Conservation (phyloP, 2,888 invertebrate species). For the Aphrophora alni region DNA sequence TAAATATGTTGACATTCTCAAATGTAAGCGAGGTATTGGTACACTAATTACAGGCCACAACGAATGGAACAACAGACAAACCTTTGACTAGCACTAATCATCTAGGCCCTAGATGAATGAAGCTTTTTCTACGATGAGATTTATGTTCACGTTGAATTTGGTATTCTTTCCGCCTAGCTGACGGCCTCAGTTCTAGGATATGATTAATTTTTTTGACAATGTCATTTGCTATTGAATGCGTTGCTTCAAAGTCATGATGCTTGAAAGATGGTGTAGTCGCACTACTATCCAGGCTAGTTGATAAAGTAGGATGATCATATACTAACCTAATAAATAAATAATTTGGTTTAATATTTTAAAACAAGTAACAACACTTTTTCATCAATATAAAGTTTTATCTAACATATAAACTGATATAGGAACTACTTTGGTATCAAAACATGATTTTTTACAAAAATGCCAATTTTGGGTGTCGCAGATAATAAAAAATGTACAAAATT, state of each 20-base stretch:
- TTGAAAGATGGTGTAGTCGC: conserved; percentile 65
- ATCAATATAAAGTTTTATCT: no score
- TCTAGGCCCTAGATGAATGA: conserved; percentile 54
- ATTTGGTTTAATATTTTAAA: no score
- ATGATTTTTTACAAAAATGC: no score
- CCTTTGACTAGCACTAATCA: conserved; percentile 45
- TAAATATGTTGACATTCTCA: neutral
- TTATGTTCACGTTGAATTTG: conserved; percentile 76
- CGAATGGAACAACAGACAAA: neutral
- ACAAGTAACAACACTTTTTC: no score
- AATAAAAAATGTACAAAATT: no score
- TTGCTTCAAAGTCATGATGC: conserved; percentile 87
- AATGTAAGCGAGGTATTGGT: conserved; percentile 34
- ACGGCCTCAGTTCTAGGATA: conserved; percentile 82
- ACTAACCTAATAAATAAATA: conserved; percentile 48
- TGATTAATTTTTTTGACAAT: conserved; percentile 88
- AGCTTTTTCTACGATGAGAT: conserved; percentile 67
- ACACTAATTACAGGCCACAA: conserved; percentile 35
- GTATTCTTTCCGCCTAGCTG: conserved; percentile 88
- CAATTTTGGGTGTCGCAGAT: no score
- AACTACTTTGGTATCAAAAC: no score
- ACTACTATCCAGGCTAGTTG: conserved; percentile 49
- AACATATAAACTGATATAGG: no score
- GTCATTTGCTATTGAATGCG: conserved; percentile 75
- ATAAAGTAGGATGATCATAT: conserved; percentile 49